A percentile compares a stretch with the other conserved stretches of the same genome.
Conservation (phyloP, 2,797 vertebrate species). For the Kryptopterus vitreolus region DNA sequence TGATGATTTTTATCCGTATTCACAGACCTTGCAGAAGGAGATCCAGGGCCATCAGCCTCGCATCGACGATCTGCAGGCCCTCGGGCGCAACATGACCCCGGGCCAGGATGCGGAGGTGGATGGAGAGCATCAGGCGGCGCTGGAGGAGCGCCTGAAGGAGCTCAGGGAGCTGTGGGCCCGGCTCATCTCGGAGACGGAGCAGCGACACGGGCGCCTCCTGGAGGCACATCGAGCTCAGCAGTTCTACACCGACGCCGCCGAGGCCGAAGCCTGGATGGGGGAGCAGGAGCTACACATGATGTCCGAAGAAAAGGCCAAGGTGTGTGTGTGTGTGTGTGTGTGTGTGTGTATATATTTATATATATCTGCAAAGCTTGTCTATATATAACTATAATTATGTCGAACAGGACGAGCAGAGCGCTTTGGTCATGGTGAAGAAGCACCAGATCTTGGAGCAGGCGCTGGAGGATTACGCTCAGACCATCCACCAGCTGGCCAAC, state of each 20-base stretch:
- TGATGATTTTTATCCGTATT: not conserved
- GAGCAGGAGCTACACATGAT: constrained; percentile 98
- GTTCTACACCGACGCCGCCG: constrained; percentile 87
- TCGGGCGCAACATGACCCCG: constrained; percentile 70
- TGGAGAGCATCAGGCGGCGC: constrained; percentile 70
- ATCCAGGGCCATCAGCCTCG: constrained; percentile 93
- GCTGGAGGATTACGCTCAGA: constrained; percentile 88
- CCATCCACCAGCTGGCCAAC: constrained; percentile 86
- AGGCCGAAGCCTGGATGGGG: constrained; percentile 95
- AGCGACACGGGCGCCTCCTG: constrained; percentile 79
- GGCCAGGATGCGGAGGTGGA: constrained; percentile 68
- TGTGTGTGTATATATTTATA: constrained; percentile 62
- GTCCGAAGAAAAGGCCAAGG: constrained; percentile 95
- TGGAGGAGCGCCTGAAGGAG: constrained; percentile 76
- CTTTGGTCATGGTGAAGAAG: constrained; percentile 90
- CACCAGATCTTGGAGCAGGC: constrained; percentile 89
- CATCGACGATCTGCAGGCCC: constrained; percentile 82
- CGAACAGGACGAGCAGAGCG: constrained; percentile 82
- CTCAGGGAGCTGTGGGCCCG: constrained; percentile 83
- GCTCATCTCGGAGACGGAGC: constrained; percentile 80
- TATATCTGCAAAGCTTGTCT: too few species aligned
- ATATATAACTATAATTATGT: not conserved
- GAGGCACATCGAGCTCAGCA: constrained; percentile 87
- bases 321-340: constrained; percentile 66
- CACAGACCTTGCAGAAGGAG: constrained; percentile 91